Evolutionary conservation across 2,888 invertebrate species (phyloP), one percentile per base, ranked within the genome.

Genomic region (Cryptocheilus praepositus): DNA sequence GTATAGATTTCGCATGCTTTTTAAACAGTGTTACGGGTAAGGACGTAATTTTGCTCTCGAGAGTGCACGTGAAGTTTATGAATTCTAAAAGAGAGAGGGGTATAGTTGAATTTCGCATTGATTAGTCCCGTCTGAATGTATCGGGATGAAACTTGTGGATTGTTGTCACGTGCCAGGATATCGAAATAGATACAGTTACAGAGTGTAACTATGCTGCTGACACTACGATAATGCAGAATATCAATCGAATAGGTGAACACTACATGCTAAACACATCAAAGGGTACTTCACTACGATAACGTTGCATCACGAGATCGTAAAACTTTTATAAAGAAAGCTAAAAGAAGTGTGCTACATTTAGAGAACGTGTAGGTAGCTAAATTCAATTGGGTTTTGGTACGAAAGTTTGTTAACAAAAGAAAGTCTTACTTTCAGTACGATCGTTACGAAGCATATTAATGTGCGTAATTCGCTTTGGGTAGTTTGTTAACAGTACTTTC

Each of bases 261-360:
- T 70, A 81, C 85, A 84, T 84, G 85, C 84, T 76, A 55, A 71
- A 76, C 76, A 74, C 75, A 64, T 67, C 80, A 77, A 61, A 64
- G 36, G 8, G 70, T 49, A 72, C 16, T 49, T 58, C 19, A 55
- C 59, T 68, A 71, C 71, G 59, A 19, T 21, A 36, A 16, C 25
- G 67, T 72, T 52, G 68, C 49, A 36, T 36, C 16, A 49, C 49
- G 16, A 49, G 49, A 49, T 49, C 18, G 49, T 49, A 11, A 36
- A 36, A 36, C 13, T 7, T 7, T 36, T 36, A 36, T 36, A 36
- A 36, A 49, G 49, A 49, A 18, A 49, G 49, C 16, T 49, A 18
- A 11, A 4, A 16, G 18, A 18, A 16, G 49, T 49, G 49, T 49
- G 18, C 49, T 49, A 49, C 49, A 18, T 16, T 49, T 49, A 49